These are phyloP conservation scores for Steinernema carpocapsae DNA, from an alignment of 2,888 invertebrate species.

Conservation along the genomic window DNA sequence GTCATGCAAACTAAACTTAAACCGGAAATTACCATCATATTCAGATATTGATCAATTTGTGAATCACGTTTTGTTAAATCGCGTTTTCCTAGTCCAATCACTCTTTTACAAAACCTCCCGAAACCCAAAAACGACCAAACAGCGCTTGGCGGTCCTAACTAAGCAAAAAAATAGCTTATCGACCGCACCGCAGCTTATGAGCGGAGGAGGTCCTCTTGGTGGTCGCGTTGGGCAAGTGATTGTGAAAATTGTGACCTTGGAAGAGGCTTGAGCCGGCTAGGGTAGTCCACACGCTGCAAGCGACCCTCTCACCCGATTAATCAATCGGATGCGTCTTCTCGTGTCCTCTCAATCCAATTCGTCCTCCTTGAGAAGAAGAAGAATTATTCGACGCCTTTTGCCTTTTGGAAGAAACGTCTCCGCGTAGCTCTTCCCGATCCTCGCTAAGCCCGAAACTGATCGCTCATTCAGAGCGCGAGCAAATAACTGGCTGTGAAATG, in stretches of 20 bases:
- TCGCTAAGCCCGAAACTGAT: background rate
- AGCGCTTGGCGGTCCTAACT: too few species aligned
- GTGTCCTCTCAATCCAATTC: background rate
- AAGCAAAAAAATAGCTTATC: too few species aligned
- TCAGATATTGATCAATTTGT: too few species aligned
- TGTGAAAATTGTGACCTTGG: slow-evolving; percentile 13
- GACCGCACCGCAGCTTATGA: too few species aligned
- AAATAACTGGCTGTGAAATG: slow-evolving; percentile 34
- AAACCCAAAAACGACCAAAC: too few species aligned
- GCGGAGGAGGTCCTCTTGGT: too few species aligned
- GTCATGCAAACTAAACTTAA: too few species aligned
- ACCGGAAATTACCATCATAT: too few species aligned
- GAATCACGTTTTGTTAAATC: too few species aligned
- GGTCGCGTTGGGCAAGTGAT: background rate
- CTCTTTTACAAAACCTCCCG: too few species aligned
- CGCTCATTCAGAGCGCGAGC: background rate
- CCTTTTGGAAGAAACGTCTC: background rate
- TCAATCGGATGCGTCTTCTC: slow-evolving; percentile 16
- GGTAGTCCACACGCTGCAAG: slow-evolving; percentile 12
- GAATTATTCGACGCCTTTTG: background rate
- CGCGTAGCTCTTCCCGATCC: too few species aligned
- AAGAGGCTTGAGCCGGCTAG: slow-evolving; percentile 13
- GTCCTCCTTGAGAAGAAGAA: background rate
- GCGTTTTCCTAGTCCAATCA: too few species aligned
- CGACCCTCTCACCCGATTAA: slow-evolving; percentile 30